A percentile compares a stretch with the other conserved stretches of the same genome.
phyloP scores from a whole-genome alignment of 2,888 invertebrate species.

The Cryptophagus acutangulus region DNA sequence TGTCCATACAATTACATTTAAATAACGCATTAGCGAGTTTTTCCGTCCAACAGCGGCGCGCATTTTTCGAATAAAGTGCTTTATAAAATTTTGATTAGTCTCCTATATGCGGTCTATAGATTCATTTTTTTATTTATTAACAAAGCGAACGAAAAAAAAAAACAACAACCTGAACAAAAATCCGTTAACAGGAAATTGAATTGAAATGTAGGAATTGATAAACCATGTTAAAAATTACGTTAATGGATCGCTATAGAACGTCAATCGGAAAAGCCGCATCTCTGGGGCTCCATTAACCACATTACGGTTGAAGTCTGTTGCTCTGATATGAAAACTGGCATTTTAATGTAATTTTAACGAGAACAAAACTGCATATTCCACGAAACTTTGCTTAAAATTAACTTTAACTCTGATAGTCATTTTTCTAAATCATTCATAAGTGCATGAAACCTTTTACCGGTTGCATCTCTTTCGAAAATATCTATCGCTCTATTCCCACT shows the following conservation, averaged over 20 bases:
- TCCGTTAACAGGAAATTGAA: constrained; percentile 39
- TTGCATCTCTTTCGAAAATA: too few relatives aligned
- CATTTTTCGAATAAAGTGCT: not conserved
- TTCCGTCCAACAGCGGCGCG: not conserved
- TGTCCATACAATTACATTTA: constrained; percentile 1
- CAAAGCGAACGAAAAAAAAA: too few relatives aligned
- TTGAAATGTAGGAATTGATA: constrained; percentile 43
- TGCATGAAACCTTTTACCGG: too few relatives aligned
- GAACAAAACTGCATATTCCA: constrained; percentile 37
- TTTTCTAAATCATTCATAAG: too few relatives aligned
- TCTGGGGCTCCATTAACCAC: constrained; percentile 35
- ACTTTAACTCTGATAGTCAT: not conserved
- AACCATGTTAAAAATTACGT: constrained; percentile 45
- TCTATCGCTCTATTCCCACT: too few relatives aligned
- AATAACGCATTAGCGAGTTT: not conserved
- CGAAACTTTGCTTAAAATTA: constrained; percentile 26
- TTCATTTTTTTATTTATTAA: not conserved
- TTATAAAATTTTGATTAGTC: not conserved
- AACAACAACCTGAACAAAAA: constrained; percentile 19
- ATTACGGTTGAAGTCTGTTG: constrained; percentile 34
- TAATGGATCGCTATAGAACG: constrained; percentile 38
- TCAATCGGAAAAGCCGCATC: constrained; percentile 35
- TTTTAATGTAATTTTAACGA: constrained; percentile 42
- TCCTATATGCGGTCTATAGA: not conserved
- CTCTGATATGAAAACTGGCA: constrained; percentile 38